A percentile compares a stretch with the other conserved stretches of the same genome.
phyloP scores from a whole-genome alignment of 2,113 vertebrate species.

The Protobothrops flavoviridis region DNA sequence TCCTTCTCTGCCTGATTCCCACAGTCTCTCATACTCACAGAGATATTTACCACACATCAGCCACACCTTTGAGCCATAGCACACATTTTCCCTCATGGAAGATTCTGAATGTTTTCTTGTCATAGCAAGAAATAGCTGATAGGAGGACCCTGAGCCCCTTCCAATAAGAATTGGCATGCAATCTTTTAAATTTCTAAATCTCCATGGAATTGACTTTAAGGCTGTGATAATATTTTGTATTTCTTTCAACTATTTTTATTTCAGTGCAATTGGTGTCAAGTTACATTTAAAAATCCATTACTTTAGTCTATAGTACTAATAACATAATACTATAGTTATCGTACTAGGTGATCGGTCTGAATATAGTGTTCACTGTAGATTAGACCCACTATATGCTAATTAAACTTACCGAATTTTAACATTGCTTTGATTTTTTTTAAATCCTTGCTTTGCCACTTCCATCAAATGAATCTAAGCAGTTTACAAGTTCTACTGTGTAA shows the following conservation, averaged over 20 bases:
- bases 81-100: no score
- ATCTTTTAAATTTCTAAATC: conserved; percentile 68
- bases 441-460: not conserved
- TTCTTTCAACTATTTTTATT: conserved; percentile 5
- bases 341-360: conserved; percentile 51
- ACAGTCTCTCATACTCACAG: not conserved
- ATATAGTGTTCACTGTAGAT: conserved; percentile 61
- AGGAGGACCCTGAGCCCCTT: no score
- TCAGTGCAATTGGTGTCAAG: conserved; percentile 3
- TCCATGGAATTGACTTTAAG: conserved; percentile 64
- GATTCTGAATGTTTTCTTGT: no score
- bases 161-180: conserved; percentile 35
- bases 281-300: conserved; percentile 23
- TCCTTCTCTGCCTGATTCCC: not conserved
- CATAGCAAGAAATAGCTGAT: no score
- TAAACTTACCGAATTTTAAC: conserved; percentile 57
- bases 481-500: not conserved
- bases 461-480: not conserved
- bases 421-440: conserved; percentile 3
- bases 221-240: conserved; percentile 14
- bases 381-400: conserved; percentile 65
- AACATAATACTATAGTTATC: conserved; percentile 60
- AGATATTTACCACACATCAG: no score
- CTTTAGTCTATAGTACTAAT: conserved; percentile 50
- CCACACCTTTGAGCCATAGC: no score